A percentile compares a stretch with the other conserved stretches of the same genome.
phyloP scores from a whole-genome alignment of 2,797 vertebrate genomes.

The Lacerta agilis region DNA sequence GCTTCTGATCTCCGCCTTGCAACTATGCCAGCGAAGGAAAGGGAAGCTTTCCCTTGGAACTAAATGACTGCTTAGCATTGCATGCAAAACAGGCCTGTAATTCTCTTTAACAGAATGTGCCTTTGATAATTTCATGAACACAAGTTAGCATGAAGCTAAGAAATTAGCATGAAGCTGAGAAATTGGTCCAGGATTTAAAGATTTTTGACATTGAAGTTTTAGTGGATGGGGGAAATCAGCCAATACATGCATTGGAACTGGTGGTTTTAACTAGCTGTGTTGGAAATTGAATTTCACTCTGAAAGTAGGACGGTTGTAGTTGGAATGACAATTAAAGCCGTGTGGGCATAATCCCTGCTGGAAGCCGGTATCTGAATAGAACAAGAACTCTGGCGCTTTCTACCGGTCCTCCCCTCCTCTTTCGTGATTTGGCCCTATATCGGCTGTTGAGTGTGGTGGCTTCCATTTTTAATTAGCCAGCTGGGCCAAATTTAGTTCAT shows the following conservation, averaged over 20 bases:
- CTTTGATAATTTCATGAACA: not conserved
- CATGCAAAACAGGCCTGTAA: not conserved
- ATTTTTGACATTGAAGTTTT: constrained; percentile 41
- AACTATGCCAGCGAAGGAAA: too few relatives aligned
- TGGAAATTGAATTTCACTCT: constrained; percentile 78
- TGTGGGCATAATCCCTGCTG: constrained; percentile 78
- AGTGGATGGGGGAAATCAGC: constrained; percentile 69
- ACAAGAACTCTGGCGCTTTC: constrained; percentile 57
- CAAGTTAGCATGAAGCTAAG: constrained; percentile 59
- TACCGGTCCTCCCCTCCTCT: constrained; percentile 52
- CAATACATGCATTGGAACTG: constrained; percentile 62
- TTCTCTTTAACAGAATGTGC: not conserved
- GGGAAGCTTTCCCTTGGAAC: too few relatives aligned
- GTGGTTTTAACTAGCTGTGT: constrained; percentile 63
- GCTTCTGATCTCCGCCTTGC: too few relatives aligned
- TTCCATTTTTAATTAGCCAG: constrained; percentile 90
- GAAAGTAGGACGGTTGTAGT: constrained; percentile 92
- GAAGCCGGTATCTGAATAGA: constrained; percentile 80
- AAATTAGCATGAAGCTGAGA: constrained; percentile 56
- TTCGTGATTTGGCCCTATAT: constrained; percentile 55
- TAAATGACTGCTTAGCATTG: too few relatives aligned
- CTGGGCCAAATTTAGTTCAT: constrained; percentile 73
- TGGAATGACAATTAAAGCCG: constrained; percentile 92
- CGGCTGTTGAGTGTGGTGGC: constrained; percentile 81
- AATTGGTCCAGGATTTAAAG: constrained; percentile 53